Evolutionary conservation across 2,797 vertebrate genomes (phyloP).

Genomic region (Cuniculus paca): DNA sequence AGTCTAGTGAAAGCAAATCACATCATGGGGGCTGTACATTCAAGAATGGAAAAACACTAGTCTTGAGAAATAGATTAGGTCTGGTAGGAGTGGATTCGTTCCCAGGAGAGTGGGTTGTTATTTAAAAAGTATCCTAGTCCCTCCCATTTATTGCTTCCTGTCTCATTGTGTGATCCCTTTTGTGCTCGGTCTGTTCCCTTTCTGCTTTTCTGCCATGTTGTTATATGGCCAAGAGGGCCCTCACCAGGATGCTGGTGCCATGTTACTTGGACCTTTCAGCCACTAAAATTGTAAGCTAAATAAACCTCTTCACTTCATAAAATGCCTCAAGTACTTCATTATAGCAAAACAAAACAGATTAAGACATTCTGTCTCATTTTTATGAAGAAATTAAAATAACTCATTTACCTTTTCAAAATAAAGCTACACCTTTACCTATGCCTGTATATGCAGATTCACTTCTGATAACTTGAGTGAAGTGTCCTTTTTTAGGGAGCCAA

Average conservation of each 20-base stretch:
- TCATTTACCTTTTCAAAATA: slow-evolving; percentile 11
- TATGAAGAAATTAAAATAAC: slow-evolving; percentile 17
- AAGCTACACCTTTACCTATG: not conserved
- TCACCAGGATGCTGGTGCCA: not conserved
- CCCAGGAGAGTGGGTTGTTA: not conserved
- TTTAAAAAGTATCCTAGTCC: not conserved
- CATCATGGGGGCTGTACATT: not conserved
- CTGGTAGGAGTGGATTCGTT: not conserved
- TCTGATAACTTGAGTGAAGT: not conserved
- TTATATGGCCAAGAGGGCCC: no score
- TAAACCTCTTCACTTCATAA: not conserved
- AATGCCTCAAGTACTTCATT: not conserved
- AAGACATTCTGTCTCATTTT: not conserved
- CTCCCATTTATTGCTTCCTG: not conserved
- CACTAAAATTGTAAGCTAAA: not conserved
- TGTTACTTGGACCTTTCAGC: not conserved
- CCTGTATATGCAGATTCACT: not conserved
- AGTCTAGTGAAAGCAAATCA: not conserved
- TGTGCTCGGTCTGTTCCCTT: not conserved
- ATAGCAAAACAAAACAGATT: not conserved
- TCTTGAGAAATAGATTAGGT: not conserved
- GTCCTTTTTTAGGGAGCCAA: not conserved
- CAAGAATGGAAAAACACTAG: not conserved
- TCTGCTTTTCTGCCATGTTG: not conserved
- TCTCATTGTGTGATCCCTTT: not conserved